A percentile compares a stretch with the other conserved stretches of the same genome.
phyloP scores from a whole-genome alignment of 2,797 vertebrate genomes.

The Anguilla obscura region DNA sequence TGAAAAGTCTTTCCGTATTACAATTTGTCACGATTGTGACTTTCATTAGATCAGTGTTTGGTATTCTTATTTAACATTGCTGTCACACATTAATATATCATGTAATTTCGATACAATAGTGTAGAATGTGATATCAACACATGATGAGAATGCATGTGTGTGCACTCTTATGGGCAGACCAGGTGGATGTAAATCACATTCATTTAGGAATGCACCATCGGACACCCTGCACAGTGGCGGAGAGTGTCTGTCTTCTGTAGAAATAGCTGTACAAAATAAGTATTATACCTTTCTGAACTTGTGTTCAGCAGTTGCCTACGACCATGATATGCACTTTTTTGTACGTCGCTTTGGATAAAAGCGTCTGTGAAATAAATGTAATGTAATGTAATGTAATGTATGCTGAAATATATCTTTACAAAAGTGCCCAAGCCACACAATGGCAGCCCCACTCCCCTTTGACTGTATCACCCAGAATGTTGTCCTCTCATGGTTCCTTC shows the following conservation, averaged over 20 bases:
- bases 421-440: constrained; percentile 20
- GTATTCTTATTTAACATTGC: not conserved
- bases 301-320: no score
- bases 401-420: constrained; percentile 4
- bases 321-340: no score
- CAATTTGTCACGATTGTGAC: not conserved
- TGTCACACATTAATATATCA: not conserved
- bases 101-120: not conserved
- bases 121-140: not conserved
- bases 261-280: no score
- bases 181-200: not conserved
- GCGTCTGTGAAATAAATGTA: no score
- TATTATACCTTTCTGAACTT: no score
- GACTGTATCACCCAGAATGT: constrained; percentile 15
- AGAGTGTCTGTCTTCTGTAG: constrained; percentile 12
- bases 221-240: not conserved
- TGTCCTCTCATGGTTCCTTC: constrained; percentile 6
- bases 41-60: not conserved
- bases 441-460: not conserved
- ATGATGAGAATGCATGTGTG: not conserved
- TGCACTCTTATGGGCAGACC: not conserved
- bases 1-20: not conserved
- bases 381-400: no score
- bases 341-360: no score
- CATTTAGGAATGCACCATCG: not conserved